Base-by-base conservation (phyloP, 1,140 invertebrate genomes). In the Drosophila dunni region DNA sequence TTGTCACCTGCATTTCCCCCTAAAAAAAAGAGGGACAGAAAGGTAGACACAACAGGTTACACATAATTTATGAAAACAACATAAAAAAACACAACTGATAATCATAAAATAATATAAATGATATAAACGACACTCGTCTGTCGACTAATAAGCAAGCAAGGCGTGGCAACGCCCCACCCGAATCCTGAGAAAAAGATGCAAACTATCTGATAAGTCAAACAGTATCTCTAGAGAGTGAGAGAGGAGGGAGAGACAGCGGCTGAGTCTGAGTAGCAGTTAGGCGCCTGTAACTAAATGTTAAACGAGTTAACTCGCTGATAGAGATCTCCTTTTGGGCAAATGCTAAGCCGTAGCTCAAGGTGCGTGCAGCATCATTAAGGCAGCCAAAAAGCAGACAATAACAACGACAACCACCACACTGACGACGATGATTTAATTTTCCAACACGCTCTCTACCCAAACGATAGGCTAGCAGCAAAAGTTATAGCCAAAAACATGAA, bases 221-320 rank as follows among this genome's bases (percentile, higher is more conserved):
- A 53, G n/a, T 29, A 29, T 29, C 24, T 29, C 24, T 3, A 29
- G 24, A 3, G 15, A 60, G 53, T 38, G 17, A 20, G 8, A 24
- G 45, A 10, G 2, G 11, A 9, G 50, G 33, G 11, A 11, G 9
- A 6, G 46, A 48, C 17, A 10, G 46, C 11, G 17, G 3, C 17
- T n/a, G n/a, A 50, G 48, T 24, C 9, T 4, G 17, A 50, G 48
- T 51, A 29, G 34, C 51, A 46, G 13, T 60, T 72, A 84, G 89
- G 89, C 89, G 89, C 89, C 89, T 89, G 80, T 67, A 84, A 91
- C 88, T 89, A 89, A 89, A 90, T 90, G 85, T 81, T 89, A 91
- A 91, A 91, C 82, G 88, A 91, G 82, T 91, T 91, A 91, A 89
- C 88, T 83, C 76, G 78, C 81, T 85, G 89, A 91, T 91, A 91